Evolutionary conservation across 2,888 invertebrate species (phyloP).

Genomic region (Drosophila histrio): DNA sequence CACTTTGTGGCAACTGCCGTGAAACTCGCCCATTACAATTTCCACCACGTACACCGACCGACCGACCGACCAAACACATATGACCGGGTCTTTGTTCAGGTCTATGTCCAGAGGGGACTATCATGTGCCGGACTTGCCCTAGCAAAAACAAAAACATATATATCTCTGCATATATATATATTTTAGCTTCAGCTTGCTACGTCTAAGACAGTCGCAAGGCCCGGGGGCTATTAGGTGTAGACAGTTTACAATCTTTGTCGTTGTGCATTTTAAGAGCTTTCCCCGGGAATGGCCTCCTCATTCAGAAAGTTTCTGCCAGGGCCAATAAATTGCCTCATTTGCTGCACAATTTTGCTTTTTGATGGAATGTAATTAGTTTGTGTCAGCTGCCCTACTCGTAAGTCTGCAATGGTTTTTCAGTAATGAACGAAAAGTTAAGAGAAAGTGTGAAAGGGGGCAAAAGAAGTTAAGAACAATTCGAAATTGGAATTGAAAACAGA

Average conservation of each 20-base stretch:
- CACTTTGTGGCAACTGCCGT: constrained; percentile 68
- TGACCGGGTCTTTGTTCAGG: constrained; percentile 30
- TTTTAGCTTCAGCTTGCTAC: constrained; percentile 37
- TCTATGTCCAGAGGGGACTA: constrained; percentile 57
- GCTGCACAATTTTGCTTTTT: constrained; percentile 69
- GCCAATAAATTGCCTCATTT: constrained; percentile 73
- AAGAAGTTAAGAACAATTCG: neutral
- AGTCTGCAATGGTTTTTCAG: neutral
- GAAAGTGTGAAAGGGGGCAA: neutral
- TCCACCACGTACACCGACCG: constrained; percentile 32
- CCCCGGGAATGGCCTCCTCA: constrained; percentile 20
- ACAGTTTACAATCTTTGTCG: constrained; percentile 76
- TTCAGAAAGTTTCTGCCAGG: constrained; percentile 41
- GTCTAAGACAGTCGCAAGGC: constrained; percentile 33
- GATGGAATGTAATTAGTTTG: constrained; percentile 79
- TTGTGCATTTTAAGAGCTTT: constrained; percentile 59
- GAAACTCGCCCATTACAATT: constrained; percentile 70
- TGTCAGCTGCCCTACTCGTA: constrained; percentile 57
- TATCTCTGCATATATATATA: constrained; percentile 7
- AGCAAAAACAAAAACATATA: constrained; percentile 19
- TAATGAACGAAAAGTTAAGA: neutral
- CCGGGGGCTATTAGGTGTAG: constrained; percentile 71
- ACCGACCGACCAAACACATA: neutral
- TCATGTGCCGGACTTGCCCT: constrained; percentile 42
- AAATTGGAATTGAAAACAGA: neutral